Evolutionary conservation across 2,797 vertebrate species (phyloP).

Genomic region (Chiloscyllium punctatum): DNA sequence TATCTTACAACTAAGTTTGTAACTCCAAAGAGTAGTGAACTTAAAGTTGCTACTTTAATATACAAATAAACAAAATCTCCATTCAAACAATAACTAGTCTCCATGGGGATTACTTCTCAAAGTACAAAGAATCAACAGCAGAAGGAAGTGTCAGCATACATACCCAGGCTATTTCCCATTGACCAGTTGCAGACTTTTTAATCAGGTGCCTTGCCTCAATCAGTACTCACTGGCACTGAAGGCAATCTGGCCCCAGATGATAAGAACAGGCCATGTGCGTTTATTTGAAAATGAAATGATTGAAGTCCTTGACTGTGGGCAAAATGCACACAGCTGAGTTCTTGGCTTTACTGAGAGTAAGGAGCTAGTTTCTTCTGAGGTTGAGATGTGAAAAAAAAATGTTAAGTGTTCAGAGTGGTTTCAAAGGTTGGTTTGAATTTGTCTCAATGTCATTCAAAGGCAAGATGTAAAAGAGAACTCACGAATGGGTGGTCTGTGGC

Average conservation of each 20-base stretch:
- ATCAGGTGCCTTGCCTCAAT: not conserved
- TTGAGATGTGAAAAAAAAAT: not conserved
- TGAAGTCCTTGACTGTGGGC: conserved; percentile 8
- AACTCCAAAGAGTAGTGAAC: not conserved
- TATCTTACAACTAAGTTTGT: not conserved
- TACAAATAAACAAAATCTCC: not conserved
- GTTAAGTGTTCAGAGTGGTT: not conserved
- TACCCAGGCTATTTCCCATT: not conserved
- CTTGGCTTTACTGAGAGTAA: not conserved
- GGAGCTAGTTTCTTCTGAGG: not conserved
- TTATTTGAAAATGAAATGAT: conserved; percentile 18
- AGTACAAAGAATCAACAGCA: not conserved
- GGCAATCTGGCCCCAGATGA: not conserved
- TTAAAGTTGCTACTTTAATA: not conserved
- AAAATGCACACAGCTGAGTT: not conserved
- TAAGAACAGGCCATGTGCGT: not conserved
- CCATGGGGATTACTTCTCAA: not conserved
- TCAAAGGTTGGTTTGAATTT: conserved; percentile 3
- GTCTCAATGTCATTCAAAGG: conserved; percentile 2
- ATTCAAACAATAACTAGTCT: not conserved
- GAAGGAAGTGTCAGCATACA: not conserved
- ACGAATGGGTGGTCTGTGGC: not conserved
- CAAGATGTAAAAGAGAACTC: not conserved
- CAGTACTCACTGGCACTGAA: not conserved
- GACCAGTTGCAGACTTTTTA: not conserved